phyloP scores from a whole-genome alignment of 2,888 invertebrate genomes.

The Bedellia somnulentella region DNA sequence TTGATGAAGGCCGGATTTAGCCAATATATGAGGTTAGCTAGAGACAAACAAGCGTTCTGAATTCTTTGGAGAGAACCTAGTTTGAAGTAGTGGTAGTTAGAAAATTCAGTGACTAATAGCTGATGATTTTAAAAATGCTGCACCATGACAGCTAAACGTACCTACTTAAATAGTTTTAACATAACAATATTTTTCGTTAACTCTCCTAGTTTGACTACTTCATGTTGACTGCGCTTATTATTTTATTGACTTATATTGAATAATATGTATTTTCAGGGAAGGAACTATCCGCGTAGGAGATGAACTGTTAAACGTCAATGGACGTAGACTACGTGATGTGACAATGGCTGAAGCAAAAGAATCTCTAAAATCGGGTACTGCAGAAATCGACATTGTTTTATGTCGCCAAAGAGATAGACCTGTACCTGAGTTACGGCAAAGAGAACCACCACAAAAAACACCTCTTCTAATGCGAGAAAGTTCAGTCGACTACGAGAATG shows the following conservation, averaged over 20 bases:
- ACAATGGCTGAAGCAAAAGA: conserved; percentile 68
- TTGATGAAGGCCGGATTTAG: no score
- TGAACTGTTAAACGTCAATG: conserved; percentile 73
- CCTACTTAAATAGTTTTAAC: no score
- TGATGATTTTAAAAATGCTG: no score
- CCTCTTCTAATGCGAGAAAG: conserved; percentile 62
- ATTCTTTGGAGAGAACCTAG: no score
- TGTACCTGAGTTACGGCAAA: conserved; percentile 19
- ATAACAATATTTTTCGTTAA: no score
- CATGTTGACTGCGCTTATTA: no score
- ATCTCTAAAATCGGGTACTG: conserved; percentile 63
- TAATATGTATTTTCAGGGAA: conserved; percentile 44
- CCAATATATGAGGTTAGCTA: no score
- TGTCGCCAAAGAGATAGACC: conserved; percentile 49
- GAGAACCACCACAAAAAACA: conserved; percentile 22
- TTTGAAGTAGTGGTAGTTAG: no score
- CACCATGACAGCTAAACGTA: no score
- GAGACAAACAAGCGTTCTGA: no score
- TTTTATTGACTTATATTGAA: conserved; percentile 2
- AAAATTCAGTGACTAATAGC: no score
- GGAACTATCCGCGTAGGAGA: conserved; percentile 69
- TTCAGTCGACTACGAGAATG: conserved; percentile 72
- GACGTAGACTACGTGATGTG: conserved; percentile 66
- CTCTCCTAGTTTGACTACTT: no score
- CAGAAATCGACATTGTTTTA: conserved; percentile 69